Evolutionary conservation across 2,113 vertebrate species (phyloP).

Genomic region (Gallinago jamesoni): DNA sequence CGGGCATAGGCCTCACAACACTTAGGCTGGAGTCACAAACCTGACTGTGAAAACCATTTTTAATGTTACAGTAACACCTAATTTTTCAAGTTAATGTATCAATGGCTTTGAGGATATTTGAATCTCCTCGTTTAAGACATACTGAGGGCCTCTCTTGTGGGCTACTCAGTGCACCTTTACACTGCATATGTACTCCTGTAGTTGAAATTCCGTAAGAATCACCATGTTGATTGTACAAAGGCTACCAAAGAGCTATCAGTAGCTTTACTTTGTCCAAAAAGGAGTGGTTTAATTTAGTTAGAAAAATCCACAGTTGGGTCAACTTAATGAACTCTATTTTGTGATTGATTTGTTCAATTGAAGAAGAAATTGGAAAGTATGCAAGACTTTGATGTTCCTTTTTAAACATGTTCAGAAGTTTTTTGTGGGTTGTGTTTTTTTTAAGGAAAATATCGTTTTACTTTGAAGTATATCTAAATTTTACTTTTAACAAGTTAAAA

Average conservation of each 20-base stretch:
- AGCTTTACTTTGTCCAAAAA: not conserved
- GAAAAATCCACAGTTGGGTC: not conserved
- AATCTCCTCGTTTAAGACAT: not conserved
- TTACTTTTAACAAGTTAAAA: not conserved
- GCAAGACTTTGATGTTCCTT: not conserved
- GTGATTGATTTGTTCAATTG: not conserved
- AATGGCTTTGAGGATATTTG: not conserved
- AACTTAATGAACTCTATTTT: not conserved
- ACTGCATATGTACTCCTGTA: not conserved
- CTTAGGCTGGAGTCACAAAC: not conserved
- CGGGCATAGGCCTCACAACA: not conserved
- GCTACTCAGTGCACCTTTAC: not conserved
- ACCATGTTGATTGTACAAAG: not conserved
- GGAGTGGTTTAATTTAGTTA: not conserved
- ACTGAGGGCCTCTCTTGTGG: not conserved
- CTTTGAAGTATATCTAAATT: not conserved
- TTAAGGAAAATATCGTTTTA: not conserved
- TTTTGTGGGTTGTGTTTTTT: not conserved
- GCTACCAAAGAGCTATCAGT: not conserved
- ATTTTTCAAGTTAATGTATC: not conserved
- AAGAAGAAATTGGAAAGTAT: not conserved
- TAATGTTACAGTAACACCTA: not conserved
- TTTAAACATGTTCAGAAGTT: not conserved
- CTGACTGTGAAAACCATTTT: not conserved
- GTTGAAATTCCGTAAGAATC: not conserved